phyloP scores from a whole-genome alignment of 2,113 vertebrate genomes.

The Elanus axillaris region DNA sequence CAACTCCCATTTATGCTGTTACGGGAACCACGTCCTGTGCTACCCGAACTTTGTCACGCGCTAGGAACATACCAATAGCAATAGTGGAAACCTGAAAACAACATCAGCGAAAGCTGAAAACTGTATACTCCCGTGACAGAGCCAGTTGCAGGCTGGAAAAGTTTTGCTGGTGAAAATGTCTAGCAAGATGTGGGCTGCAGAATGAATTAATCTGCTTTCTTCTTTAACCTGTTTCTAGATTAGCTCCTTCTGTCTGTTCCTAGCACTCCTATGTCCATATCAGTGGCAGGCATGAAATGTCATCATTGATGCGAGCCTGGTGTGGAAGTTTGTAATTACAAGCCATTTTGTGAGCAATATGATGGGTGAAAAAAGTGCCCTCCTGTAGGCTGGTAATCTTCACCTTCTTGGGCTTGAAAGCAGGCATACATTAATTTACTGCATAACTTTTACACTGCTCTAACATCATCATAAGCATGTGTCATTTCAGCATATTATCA shows the following conservation, averaged over 20 bases:
- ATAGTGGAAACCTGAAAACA: not conserved
- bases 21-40: not conserved
- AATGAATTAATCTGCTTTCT: not conserved
- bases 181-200: not conserved
- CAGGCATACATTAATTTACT: not conserved
- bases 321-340: not conserved
- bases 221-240: not conserved
- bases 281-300: not conserved
- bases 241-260: not conserved
- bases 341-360: not conserved
- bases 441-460: not conserved
- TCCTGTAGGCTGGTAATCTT: not conserved
- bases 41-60: not conserved
- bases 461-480: not conserved
- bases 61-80: not conserved
- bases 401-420: constrained; percentile 1
- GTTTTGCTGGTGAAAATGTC: not conserved
- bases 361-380: not conserved
- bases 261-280: not conserved
- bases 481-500: not conserved
- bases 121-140: not conserved
- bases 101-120: not conserved
- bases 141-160: not conserved
- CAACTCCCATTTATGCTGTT: not conserved
- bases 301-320: not conserved